Evolutionary conservation across 2,888 invertebrate genomes (phyloP).

Genomic region (Pollenia labialis): DNA sequence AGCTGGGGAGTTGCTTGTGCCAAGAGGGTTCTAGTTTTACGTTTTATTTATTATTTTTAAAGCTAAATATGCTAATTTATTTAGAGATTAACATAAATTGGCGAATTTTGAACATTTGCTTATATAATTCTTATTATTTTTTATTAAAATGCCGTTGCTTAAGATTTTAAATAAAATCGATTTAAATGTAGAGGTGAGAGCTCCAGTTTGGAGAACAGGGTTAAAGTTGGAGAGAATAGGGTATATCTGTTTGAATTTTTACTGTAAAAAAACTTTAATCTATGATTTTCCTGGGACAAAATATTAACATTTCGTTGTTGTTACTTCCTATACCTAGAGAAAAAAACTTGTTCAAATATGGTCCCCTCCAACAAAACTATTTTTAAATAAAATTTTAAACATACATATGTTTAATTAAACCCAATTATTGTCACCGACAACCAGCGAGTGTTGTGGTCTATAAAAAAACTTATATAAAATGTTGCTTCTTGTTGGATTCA

Average conservation of each 20-base stretch:
- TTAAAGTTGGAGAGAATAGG: not conserved
- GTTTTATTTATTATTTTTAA: constrained; percentile 12
- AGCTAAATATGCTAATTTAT: constrained; percentile 41
- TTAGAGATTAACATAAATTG: constrained; percentile 22
- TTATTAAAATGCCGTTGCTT: constrained; percentile 11
- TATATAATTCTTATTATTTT: not conserved
- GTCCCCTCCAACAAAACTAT: too few species aligned
- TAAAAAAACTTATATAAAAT: too few species aligned
- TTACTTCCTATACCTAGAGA: too few species aligned
- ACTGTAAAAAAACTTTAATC: too few species aligned
- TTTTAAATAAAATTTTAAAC: too few species aligned
- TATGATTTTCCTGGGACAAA: too few species aligned
- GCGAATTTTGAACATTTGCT: not conserved
- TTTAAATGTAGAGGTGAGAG: not conserved
- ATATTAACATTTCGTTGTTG: too few species aligned
- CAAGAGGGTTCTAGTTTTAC: not conserved
- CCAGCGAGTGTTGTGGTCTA: too few species aligned
- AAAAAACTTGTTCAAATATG: too few species aligned
- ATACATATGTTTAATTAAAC: too few species aligned
- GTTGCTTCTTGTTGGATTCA: too few species aligned
- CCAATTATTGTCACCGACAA: too few species aligned
- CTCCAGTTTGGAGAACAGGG: not conserved
- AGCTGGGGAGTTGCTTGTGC: not conserved
- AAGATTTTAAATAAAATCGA: not conserved
- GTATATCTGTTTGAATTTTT: not conserved